phyloP scores from a whole-genome alignment of 53 echinoderm and acorn worm genomes.

The Apostichopus leukothele region DNA sequence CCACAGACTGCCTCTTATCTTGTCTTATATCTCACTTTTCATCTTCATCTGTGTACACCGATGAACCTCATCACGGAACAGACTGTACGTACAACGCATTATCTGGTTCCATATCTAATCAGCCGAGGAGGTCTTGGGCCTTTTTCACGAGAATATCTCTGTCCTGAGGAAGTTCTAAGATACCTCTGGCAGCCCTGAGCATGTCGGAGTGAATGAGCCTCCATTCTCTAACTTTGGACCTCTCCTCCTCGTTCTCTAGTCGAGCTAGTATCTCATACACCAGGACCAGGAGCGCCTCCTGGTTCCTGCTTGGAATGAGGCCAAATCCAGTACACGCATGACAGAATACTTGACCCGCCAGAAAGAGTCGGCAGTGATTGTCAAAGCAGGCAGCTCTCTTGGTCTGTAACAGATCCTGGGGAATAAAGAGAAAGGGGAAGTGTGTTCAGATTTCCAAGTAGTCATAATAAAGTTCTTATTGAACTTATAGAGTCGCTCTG shows the following conservation, averaged over 20 bases:
- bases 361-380: not conserved
- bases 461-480: too few species aligned
- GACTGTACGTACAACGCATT: too few species aligned
- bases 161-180: not conserved
- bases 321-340: constrained; percentile 1
- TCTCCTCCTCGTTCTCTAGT: not conserved
- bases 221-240: constrained; percentile 21
- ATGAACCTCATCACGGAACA: not conserved
- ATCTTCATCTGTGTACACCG: not conserved
- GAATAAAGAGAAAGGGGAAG: not conserved
- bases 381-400: not conserved
- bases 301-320: not conserved
- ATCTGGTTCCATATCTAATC: not conserved
- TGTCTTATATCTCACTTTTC: not conserved
- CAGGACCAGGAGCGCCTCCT: not conserved
- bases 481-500: too few species aligned
- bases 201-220: constrained; percentile 13
- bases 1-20: too few species aligned
- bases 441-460: not conserved
- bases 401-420: not conserved
- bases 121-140: not conserved
- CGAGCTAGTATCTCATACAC: constrained; percentile 7
- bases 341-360: constrained; percentile 23
- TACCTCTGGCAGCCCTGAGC: not conserved
- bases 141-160: constrained; percentile 14